Conservation (phyloP, 1,140 invertebrate species). For the Neodiprion lecontei region DNA sequence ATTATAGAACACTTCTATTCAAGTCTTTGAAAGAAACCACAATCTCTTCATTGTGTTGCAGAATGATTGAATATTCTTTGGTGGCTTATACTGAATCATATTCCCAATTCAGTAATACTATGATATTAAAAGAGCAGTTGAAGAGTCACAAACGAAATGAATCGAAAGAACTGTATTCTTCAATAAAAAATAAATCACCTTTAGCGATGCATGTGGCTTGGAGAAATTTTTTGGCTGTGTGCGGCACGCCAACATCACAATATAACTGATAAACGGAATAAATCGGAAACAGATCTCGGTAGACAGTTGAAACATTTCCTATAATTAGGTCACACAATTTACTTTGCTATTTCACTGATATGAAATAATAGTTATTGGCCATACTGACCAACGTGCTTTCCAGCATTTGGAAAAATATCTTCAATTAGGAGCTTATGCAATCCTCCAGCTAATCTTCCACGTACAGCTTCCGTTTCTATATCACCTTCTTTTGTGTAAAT, state of each 20-base stretch:
- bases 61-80: too few species aligned
- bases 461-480: constrained; percentile 27
- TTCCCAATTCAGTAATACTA: too few species aligned
- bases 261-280: constrained; percentile 60
- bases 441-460: constrained; percentile 54
- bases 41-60: too few species aligned
- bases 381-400: constrained; percentile 52
- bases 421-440: constrained; percentile 61
- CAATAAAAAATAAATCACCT: constrained; percentile 18
- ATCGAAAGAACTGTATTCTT: too few species aligned
- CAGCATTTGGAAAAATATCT: constrained; percentile 54
- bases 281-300: constrained; percentile 58
- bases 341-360: background rate
- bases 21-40: too few species aligned
- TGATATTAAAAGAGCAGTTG: too few species aligned
- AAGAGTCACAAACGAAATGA: too few species aligned
- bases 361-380: background rate
- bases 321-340: constrained; percentile 6
- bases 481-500: constrained; percentile 53
- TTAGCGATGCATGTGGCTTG: constrained; percentile 36
- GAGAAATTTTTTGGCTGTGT: constrained; percentile 56
- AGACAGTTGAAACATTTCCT: constrained; percentile 54
- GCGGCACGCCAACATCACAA: constrained; percentile 58
- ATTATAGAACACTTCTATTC: background rate
- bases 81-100: too few species aligned